Conservation (phyloP, 30 jellyfish, hydroid and myxozoan species). For the Pelagia noctiluca region DNA sequence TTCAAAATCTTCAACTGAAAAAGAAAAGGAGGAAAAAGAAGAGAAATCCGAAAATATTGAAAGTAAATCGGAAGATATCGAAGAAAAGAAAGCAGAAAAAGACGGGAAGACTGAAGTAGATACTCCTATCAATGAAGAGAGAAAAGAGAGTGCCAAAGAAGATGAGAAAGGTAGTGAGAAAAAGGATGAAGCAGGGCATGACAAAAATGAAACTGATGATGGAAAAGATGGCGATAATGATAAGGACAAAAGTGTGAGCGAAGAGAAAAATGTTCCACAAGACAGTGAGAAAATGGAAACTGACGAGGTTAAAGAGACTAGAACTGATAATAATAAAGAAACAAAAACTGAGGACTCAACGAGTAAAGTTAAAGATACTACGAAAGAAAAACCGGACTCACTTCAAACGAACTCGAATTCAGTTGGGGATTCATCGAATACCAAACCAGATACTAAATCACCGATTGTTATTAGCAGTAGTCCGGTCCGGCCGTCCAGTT, state of each 20-base stretch:
- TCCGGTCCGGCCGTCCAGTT: slow-evolving; percentile 2
- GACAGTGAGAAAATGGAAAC: slow-evolving; percentile 4
- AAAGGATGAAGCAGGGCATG: neutral
- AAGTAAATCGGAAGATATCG: slow-evolving; percentile 3
- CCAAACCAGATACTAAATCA: slow-evolving; percentile 3
- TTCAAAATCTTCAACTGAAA: neutral
- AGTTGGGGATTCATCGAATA: slow-evolving; percentile 18
- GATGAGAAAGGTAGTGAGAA: slow-evolving; percentile 17
- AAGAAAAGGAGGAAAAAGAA: slow-evolving; percentile 1
- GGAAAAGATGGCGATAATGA: slow-evolving; percentile 37
- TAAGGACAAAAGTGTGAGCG: slow-evolving; percentile 10
- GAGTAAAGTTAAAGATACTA: neutral
- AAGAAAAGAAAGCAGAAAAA: slow-evolving; percentile 12
- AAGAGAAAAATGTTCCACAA: slow-evolving; percentile 1
- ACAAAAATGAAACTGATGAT: neutral
- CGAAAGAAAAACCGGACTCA: neutral
- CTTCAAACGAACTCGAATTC: neutral
- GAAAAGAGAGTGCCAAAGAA: neutral
- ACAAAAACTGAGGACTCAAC: slow-evolving; percentile 3
- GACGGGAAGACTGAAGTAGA: slow-evolving; percentile 43
- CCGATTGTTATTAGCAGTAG: neutral
- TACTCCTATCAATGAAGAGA: too few species aligned
- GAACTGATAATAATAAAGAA: neutral
- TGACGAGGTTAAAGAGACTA: slow-evolving; percentile 5
- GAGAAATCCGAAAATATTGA: slow-evolving; percentile 7